These are phyloP conservation scores for Liodrosophila aerea DNA, from an alignment of 2,888 invertebrate genomes.

Conservation along the genomic window DNA sequence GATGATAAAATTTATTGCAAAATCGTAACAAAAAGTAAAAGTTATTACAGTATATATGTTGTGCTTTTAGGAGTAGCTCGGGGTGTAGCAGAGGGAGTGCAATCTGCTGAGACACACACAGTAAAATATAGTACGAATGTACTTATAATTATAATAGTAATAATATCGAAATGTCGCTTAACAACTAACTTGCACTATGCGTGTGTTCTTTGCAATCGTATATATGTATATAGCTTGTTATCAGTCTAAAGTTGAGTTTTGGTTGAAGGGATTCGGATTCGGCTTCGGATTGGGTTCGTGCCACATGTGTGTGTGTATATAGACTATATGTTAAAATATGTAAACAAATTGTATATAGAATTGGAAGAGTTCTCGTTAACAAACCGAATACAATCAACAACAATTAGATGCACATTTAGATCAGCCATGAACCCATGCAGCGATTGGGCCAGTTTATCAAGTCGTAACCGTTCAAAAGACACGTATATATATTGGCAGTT, in stretches of 20 bases:
- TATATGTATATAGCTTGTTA: slow-evolving; percentile 26
- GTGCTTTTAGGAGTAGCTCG: background rate
- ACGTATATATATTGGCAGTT: too few species aligned
- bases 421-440: too few species aligned
- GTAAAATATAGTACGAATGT: slow-evolving; percentile 2
- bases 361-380: slow-evolving; percentile 48
- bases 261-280: slow-evolving; percentile 37
- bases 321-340: slow-evolving; percentile 59
- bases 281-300: slow-evolving; percentile 27
- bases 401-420: slow-evolving; percentile 50
- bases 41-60: background rate
- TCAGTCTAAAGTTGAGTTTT: slow-evolving; percentile 74
- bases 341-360: slow-evolving; percentile 56
- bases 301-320: slow-evolving; percentile 30
- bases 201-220: slow-evolving; percentile 27
- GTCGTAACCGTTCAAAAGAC: too few species aligned
- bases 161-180: slow-evolving; percentile 43
- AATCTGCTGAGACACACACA: slow-evolving; percentile 13
- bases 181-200: slow-evolving; percentile 50
- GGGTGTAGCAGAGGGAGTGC: background rate
- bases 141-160: slow-evolving; percentile 8
- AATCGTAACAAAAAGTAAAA: slow-evolving; percentile 27
- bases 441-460: too few species aligned
- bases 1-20: slow-evolving; percentile 29
- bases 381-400: slow-evolving; percentile 49